phyloP scores from a whole-genome alignment of 2,797 vertebrate genomes.

The Melanotaenia nigrans region DNA sequence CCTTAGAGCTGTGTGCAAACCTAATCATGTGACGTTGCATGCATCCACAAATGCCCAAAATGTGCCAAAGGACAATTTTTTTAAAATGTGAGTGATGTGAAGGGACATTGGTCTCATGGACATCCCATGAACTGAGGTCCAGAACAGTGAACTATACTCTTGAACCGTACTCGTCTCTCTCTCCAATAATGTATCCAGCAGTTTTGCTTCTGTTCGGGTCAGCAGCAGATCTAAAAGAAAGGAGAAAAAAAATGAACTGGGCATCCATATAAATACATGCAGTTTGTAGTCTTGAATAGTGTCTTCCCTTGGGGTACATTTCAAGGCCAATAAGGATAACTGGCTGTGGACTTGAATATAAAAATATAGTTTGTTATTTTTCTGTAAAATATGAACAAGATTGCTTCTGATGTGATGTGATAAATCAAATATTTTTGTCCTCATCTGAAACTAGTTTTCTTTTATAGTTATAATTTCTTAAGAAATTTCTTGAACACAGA shows the following conservation, averaged over 20 bases:
- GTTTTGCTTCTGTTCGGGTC: conserved; percentile 72
- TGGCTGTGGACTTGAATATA: background rate
- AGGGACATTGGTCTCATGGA: conserved; percentile 24
- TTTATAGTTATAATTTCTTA: background rate
- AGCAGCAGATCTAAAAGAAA: conserved; percentile 74
- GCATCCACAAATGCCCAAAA: conserved; percentile 30
- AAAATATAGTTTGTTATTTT: conserved; percentile 18
- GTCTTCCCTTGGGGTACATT: background rate
- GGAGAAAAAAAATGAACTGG: background rate
- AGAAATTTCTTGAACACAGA: background rate
- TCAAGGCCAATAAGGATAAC: background rate
- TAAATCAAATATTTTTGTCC: background rate
- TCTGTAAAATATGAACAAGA: background rate
- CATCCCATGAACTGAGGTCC: conserved; percentile 28
- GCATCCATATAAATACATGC: conserved; percentile 4
- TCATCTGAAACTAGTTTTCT: background rate
- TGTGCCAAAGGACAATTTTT: conserved; percentile 33
- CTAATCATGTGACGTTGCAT: conserved; percentile 45
- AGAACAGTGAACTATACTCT: conserved; percentile 73
- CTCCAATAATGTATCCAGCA: conserved; percentile 76
- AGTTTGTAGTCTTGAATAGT: conserved; percentile 3
- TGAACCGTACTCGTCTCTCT: conserved; percentile 79
- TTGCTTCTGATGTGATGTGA: background rate
- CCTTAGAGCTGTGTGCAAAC: conserved; percentile 50
- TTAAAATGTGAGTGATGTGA: conserved; percentile 44